Conservation (phyloP, 2,888 invertebrate species). For the Nomada fucata region DNA sequence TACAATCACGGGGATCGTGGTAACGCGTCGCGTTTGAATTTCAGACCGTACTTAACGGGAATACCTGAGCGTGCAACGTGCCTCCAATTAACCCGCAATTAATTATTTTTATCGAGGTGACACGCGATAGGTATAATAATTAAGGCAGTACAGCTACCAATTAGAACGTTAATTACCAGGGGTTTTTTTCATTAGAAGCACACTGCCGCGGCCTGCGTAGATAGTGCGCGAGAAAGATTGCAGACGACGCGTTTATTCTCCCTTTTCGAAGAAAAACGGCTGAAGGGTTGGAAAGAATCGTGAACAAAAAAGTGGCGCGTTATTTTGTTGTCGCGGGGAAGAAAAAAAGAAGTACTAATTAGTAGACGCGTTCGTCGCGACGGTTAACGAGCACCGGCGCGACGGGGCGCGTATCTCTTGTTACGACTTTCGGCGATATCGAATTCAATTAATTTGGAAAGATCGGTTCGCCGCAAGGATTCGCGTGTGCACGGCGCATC, state of each 20-base stretch:
- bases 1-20: background rate
- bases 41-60: background rate
- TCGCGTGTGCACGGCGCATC: background rate
- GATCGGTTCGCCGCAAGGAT: background rate
- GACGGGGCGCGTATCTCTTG: too few relatives aligned
- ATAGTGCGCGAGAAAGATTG: conserved; percentile 9
- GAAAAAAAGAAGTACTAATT: conserved; percentile 33
- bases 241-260: conserved; percentile 5
- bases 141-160: conserved; percentile 12
- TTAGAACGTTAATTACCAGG: conserved; percentile 40
- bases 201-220: conserved; percentile 11
- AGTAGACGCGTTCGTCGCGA: conserved; percentile 5
- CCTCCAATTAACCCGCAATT: conserved; percentile 31
- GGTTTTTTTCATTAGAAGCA: conserved; percentile 19
- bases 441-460: background rate
- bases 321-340: background rate
- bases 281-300: background rate
- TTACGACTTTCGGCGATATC: too few relatives aligned
- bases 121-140: conserved; percentile 17
- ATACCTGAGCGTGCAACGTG: background rate
- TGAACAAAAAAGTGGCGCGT: background rate
- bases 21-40: background rate
- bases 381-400: background rate
- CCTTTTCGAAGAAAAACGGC: background rate
- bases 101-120: conserved; percentile 25